phyloP scores from a whole-genome alignment of 1,140 invertebrate genomes.

The Sycobia sp. region DNA sequence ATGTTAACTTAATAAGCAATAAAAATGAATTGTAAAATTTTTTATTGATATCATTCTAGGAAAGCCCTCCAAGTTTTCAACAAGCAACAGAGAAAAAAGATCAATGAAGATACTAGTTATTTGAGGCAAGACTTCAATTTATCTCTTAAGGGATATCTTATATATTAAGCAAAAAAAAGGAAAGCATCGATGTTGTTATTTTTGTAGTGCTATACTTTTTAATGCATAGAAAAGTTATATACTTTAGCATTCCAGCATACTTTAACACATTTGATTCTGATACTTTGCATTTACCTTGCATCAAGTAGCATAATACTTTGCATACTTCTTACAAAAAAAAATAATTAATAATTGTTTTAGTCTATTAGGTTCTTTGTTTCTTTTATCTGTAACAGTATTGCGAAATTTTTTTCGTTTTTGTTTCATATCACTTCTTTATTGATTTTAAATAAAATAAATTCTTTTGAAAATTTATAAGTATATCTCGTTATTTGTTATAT shows the following conservation, averaged over 20 bases:
- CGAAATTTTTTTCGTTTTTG: conserved; percentile 16
- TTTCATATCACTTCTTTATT: too few species aligned
- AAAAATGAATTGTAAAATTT: background rate
- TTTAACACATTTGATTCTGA: conserved; percentile 29
- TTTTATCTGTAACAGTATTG: conserved; percentile 33
- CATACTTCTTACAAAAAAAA: conserved; percentile 13
- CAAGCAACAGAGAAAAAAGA: conserved; percentile 66
- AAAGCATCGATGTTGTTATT: conserved; percentile 35
- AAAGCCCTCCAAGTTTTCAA: conserved; percentile 77
- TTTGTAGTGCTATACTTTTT: conserved; percentile 35
- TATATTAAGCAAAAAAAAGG: conserved; percentile 27
- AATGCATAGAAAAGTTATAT: conserved; percentile 26
- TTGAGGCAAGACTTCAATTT: conserved; percentile 27
- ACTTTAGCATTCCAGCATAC: conserved; percentile 28
- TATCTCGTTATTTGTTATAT: conserved; percentile 21
- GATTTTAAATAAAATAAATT: background rate
- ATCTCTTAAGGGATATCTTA: conserved; percentile 5
- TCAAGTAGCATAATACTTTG: conserved; percentile 22
- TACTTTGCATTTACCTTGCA: conserved; percentile 35
- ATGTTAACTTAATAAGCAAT: background rate
- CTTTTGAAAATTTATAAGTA: conserved; percentile 14
- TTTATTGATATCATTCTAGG: conserved; percentile 61
- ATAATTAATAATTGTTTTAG: conserved; percentile 22
- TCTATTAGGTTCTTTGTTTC: conserved; percentile 13
- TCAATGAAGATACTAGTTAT: conserved; percentile 50